phyloP scores from a whole-genome alignment of 1,140 invertebrate genomes.

The Zophobas atratus region DNA sequence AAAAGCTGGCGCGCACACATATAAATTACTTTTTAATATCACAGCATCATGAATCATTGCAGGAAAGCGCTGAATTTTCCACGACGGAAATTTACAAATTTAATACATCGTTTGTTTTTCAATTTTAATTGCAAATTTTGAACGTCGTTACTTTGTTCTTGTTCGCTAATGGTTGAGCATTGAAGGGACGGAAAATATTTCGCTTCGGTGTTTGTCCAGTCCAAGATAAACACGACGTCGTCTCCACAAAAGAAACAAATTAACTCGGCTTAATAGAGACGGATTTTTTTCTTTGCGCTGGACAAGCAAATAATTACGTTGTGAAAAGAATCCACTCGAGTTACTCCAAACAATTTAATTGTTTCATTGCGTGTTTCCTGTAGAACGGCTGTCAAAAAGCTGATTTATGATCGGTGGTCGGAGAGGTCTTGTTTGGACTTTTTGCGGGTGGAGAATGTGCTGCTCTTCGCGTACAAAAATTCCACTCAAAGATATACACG shows the following conservation, averaged over 20 bases:
- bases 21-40: constrained; percentile 68
- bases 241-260: constrained; percentile 14
- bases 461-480: too few relatives aligned
- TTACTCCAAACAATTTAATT: constrained; percentile 45
- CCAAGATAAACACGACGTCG: not conserved
- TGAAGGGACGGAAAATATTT: constrained; percentile 1
- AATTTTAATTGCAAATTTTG: constrained; percentile 53
- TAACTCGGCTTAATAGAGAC: constrained; percentile 28
- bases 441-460: not conserved
- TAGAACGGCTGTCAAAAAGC: constrained; percentile 11
- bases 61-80: constrained; percentile 49
- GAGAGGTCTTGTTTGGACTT: not conserved
- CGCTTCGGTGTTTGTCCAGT: not conserved
- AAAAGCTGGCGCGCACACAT: constrained; percentile 62
- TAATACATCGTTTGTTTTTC: constrained; percentile 52
- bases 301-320: constrained; percentile 30
- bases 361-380: constrained; percentile 42
- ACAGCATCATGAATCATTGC: constrained; percentile 66
- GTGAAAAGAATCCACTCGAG: constrained; percentile 9
- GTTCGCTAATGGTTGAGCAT: not conserved
- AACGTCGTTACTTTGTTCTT: constrained; percentile 22
- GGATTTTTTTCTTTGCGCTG: constrained; percentile 8
- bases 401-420: constrained; percentile 17
- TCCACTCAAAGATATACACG: too few relatives aligned
- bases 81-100: constrained; percentile 54